Conservation (phyloP, 2,797 vertebrate genomes). For the Gambusia yucatana region DNA sequence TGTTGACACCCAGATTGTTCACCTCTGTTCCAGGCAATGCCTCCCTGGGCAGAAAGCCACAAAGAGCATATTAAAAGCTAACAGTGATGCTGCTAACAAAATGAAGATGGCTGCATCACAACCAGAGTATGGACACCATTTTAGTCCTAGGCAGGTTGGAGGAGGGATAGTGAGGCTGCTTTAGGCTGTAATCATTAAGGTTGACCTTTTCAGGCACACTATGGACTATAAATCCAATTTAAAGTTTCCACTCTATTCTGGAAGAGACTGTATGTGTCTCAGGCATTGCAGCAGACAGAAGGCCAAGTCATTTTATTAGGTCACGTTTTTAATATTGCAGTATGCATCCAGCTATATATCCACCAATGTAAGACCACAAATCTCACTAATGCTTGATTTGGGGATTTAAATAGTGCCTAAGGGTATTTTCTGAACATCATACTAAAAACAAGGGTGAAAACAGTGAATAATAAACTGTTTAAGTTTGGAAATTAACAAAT, state of each 20-base stretch:
- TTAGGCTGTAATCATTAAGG: neutral
- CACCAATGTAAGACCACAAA: too few relatives aligned
- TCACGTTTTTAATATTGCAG: neutral
- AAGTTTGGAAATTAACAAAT: neutral
- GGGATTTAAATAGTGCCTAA: neutral
- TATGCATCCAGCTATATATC: neutral
- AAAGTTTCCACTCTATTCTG: neutral
- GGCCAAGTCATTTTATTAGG: neutral
- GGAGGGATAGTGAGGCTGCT: neutral
- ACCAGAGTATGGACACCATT: neutral
- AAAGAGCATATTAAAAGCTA: neutral
- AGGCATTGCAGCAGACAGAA: neutral
- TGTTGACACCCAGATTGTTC: neutral
- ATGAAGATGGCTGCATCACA: neutral
- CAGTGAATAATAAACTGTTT: neutral
- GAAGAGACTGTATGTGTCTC: neutral
- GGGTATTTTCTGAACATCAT: neutral
- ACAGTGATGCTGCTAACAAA: neutral
- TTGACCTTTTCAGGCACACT: slow-evolving; percentile 4
- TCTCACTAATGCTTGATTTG: neutral
- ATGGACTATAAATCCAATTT: neutral
- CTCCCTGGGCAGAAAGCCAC: neutral
- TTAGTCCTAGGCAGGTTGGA: neutral
- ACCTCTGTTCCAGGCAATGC: neutral
- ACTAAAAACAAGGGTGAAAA: neutral